Base-by-base conservation (phyloP, 1,140 invertebrate genomes). In the Contarinia nasturtii region DNA sequence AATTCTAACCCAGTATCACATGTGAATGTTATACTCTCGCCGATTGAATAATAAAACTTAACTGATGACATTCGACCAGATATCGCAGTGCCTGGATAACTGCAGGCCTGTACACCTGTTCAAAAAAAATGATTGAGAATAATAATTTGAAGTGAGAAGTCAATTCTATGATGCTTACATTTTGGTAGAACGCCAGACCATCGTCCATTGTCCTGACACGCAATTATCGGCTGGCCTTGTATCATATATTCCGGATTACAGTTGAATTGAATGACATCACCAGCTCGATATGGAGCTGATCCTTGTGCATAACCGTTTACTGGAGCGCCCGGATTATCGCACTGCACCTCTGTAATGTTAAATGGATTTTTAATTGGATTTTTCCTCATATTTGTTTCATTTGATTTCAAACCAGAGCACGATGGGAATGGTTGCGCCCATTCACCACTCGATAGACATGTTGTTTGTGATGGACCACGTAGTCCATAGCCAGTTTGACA, bases 171-270 rank as follows among this genome's bases (percentile, higher is more conserved):
- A n/a, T n/a, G 73, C 74, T 75, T 66, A 80, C 88, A 92, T 64
- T 82, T 84, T 19, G 88, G 86, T 18, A 81, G 66, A 27, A 77
- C 74, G 49, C 82, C 76, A 33, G 82, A 86, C 89, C 89, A 93
- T 46, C 81, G 67, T 18, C 85, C 85, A 65, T 78, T 87, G 60
- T 90, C 85, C 66, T 87, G 82, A 65, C 89, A 93, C 12, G 82
- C 79, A 36, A 87, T 75, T 51, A 86, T 82, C 11, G 80, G 78
- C 55, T 82, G 74, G 2, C 87, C 87, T 60, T 87, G 80, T 70
- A 91, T 79, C 73, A 89, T 87, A 65, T 79, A 88, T 48, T 87
- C 84, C 40, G 81, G 75, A 64, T 85, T 78, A 65, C 88, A 92
- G 59, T 80, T 80, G 66, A 86, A 85, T 58, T 87, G 81, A 15